phyloP scores from a whole-genome alignment of 2,113 vertebrate species.

The Amia ocellicauda region DNA sequence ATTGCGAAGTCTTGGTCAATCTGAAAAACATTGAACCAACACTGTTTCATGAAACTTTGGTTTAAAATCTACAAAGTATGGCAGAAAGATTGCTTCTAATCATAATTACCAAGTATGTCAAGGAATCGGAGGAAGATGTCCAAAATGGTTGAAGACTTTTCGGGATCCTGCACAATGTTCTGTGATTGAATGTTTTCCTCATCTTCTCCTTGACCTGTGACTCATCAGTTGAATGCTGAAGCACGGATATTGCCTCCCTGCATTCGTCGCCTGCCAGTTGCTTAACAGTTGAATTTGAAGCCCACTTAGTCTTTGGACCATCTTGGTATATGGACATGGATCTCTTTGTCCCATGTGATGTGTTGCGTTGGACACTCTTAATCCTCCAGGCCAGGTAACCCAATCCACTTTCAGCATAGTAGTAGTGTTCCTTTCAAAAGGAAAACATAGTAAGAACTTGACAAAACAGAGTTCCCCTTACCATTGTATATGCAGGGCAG shows the following conservation, averaged over 20 bases:
- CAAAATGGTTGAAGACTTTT: slow-evolving; percentile 22
- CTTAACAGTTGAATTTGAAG: slow-evolving; percentile 9
- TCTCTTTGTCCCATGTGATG: slow-evolving; percentile 7
- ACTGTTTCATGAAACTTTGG: neutral
- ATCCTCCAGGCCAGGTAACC: slow-evolving; percentile 26
- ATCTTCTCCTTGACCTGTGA: slow-evolving; percentile 28
- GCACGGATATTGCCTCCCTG: slow-evolving; percentile 25
- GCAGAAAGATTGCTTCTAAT: neutral
- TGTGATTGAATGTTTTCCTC: slow-evolving; percentile 28
- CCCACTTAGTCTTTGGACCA: slow-evolving; percentile 16
- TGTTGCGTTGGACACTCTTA: slow-evolving; percentile 30
- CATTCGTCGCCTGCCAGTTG: slow-evolving; percentile 28
- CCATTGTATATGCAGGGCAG: neutral
- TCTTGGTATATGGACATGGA: slow-evolving; percentile 17
- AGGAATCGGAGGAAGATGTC: slow-evolving; percentile 26
- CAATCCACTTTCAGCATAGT: neutral
- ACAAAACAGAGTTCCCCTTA: neutral
- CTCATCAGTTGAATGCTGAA: slow-evolving; percentile 22
- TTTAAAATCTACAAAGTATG: neutral
- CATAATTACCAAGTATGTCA: slow-evolving; percentile 29
- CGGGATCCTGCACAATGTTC: slow-evolving; percentile 26
- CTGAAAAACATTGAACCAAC: slow-evolving; percentile 7
- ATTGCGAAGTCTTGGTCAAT: slow-evolving; percentile 30
- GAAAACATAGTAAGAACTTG: neutral
- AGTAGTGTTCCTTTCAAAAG: neutral